A percentile compares a stretch with the other conserved stretches of the same genome.
Conservation (phyloP, 2,113 vertebrate genomes). For the Tragelaphus scriptus region DNA sequence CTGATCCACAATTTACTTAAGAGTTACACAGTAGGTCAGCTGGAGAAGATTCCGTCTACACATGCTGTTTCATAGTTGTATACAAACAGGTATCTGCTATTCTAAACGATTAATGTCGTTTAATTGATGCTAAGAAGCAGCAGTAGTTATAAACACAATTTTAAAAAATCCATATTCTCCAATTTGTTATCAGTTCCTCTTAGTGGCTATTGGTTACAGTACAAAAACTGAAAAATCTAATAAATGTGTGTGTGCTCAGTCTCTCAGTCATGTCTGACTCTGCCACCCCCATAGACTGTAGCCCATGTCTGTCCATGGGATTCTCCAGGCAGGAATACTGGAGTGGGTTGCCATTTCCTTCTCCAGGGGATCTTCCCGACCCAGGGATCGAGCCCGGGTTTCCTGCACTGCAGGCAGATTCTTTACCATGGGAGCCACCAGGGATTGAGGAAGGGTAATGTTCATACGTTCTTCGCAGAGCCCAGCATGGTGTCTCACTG, state of each 20-base stretch:
- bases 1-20: background rate
- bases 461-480: background rate
- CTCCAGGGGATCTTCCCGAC: background rate
- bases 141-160: background rate
- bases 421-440: background rate
- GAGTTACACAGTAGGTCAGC: background rate
- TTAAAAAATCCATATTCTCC: background rate
- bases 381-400: background rate
- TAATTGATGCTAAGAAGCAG: background rate
- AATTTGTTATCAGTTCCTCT: background rate
- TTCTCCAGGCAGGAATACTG: background rate
- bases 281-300: background rate
- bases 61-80: background rate
- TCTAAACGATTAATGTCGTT: background rate
- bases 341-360: background rate
- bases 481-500: background rate
- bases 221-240: background rate
- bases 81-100: background rate
- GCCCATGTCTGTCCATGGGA: accelerated
- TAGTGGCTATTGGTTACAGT: background rate
- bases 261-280: accelerated
- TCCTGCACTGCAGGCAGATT: background rate
- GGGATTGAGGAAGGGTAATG: background rate
- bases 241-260: background rate
- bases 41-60: background rate